Evolutionary conservation across 2,888 invertebrate species (phyloP), one percentile per base, ranked within the genome.

Genomic region (Ernsta delagoae): DNA sequence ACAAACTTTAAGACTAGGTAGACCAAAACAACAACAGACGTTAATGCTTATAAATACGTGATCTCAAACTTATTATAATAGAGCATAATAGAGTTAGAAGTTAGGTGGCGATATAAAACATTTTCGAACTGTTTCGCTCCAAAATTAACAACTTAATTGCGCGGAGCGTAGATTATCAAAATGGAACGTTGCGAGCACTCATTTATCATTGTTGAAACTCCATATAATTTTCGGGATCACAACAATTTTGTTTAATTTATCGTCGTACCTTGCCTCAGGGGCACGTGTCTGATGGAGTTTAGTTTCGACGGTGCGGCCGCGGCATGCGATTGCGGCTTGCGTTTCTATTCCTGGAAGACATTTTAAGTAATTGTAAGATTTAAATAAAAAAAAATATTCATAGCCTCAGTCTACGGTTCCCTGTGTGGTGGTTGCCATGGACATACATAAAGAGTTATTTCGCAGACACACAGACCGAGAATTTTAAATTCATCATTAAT

Each of bases 191-290:
- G 68, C 67, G 70, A 71, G 64, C 75, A 76, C 54, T 60, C 60
- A 80, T 82, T 81, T 79, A 81, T 83, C 79, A 81, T 73, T 77
- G 70, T 70, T 73, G 73, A 74, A 78, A 80, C 75, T 80, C 75
- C 74, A 76, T 78, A 77, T 78, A 79, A 79, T 83, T 79, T 82
- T 77, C 75, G 76, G 75, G 79, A 79, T 77, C 77, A 77, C 79
- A 83, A 83, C 79, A 82, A 83, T 82, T 84, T 80, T 74, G 74
- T 77, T 77, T 80, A 84, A 85, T 84, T 85, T 83, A 78, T 78
- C 74, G 77, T 70, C 69, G 70, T 70, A 72, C 74, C 74, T 72
- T 56, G 75, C 78, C 79, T 71, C 72, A 70, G 75, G 83, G 82
- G 70, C 72, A 70, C 73, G 75, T 66, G 66, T 54, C 60, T 60